Evolutionary conservation across 2,797 vertebrate genomes (phyloP).

Genomic region (Leptatherina wallacei): DNA sequence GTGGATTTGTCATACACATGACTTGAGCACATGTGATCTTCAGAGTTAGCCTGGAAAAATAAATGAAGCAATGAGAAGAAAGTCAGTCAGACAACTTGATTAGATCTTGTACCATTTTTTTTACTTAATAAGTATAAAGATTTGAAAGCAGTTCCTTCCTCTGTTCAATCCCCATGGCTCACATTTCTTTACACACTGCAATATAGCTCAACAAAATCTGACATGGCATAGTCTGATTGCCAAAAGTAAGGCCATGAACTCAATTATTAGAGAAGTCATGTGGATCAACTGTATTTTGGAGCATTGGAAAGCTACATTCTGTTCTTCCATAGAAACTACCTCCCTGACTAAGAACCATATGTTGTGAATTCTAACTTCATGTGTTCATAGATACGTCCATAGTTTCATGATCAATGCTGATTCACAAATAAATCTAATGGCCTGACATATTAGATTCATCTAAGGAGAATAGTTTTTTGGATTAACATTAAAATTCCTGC

Average conservation of each 20-base stretch:
- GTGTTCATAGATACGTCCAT: slow-evolving; percentile 18
- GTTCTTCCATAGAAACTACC: slow-evolving; percentile 34
- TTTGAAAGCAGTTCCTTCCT: slow-evolving; percentile 3
- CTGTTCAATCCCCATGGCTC: slow-evolving; percentile 35
- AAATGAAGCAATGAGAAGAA: background rate
- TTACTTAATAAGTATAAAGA: background rate
- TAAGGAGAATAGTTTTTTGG: slow-evolving; percentile 23
- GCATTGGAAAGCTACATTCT: slow-evolving; percentile 35
- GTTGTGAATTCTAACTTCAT: slow-evolving; percentile 16
- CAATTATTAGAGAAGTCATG: slow-evolving; percentile 45
- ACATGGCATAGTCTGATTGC: slow-evolving; percentile 22
- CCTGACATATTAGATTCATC: slow-evolving; percentile 18
- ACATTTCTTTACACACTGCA: slow-evolving; percentile 44
- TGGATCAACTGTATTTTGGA: slow-evolving; percentile 30
- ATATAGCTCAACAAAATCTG: slow-evolving; percentile 48
- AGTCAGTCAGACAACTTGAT: background rate
- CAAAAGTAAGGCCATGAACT: slow-evolving; percentile 40
- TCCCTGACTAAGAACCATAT: slow-evolving; percentile 34
- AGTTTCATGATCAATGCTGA: background rate
- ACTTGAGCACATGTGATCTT: slow-evolving; percentile 53
- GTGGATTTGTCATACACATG: slow-evolving; percentile 34
- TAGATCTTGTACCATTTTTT: background rate
- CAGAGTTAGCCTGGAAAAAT: slow-evolving; percentile 18
- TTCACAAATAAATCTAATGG: slow-evolving; percentile 17
- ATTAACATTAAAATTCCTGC: slow-evolving; percentile 52